phyloP scores from a whole-genome alignment of 2,797 vertebrate genomes.

The Eupleurogrammus muticus region DNA sequence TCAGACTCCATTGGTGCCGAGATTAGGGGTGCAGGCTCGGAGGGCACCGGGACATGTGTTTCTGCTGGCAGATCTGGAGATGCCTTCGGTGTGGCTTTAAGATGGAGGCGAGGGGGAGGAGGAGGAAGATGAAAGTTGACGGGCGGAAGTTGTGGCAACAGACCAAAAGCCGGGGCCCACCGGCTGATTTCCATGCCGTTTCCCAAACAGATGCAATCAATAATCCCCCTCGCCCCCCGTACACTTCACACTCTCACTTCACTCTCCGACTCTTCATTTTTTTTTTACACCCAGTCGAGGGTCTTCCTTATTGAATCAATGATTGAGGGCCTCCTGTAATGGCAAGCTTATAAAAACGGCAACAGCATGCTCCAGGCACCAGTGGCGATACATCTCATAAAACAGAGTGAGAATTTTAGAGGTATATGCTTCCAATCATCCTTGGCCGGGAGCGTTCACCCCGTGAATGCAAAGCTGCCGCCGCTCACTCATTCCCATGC shows the following conservation, averaged over 20 bases:
- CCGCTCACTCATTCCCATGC: slow-evolving; percentile 44
- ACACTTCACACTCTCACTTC: slow-evolving; percentile 15
- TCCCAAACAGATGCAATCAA: slow-evolving; percentile 44
- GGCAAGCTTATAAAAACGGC: slow-evolving; percentile 37
- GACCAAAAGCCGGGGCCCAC: slow-evolving; percentile 29
- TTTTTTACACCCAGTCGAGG: slow-evolving; percentile 16
- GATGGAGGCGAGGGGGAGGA: no score
- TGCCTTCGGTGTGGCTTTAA: no score
- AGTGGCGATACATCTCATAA: slow-evolving; percentile 46
- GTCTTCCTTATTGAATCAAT: slow-evolving; percentile 42
- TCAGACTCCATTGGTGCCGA: slow-evolving; percentile 53
- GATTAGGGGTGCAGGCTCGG: slow-evolving; percentile 65
- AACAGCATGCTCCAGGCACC: slow-evolving; percentile 24
- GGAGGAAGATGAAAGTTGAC: slow-evolving; percentile 40
- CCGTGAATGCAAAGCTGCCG: slow-evolving; percentile 42
- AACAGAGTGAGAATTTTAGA: slow-evolving; percentile 57
- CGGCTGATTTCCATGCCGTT: slow-evolving; percentile 57
- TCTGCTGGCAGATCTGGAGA: slow-evolving; percentile 25
- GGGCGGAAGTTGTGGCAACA: slow-evolving; percentile 13
- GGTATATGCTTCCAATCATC: slow-evolving; percentile 44
- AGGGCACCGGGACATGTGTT: slow-evolving; percentile 57
- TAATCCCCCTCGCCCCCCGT: slow-evolving; percentile 24
- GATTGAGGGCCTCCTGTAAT: slow-evolving; percentile 52
- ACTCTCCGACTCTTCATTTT: slow-evolving; percentile 17
- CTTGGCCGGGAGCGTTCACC: slow-evolving; percentile 9